Percentiles rank a stretch among this genome's conserved stretches.
Evolutionary conservation across 2,888 invertebrate species (phyloP).

Genomic region (Hypena proboscidalis): DNA sequence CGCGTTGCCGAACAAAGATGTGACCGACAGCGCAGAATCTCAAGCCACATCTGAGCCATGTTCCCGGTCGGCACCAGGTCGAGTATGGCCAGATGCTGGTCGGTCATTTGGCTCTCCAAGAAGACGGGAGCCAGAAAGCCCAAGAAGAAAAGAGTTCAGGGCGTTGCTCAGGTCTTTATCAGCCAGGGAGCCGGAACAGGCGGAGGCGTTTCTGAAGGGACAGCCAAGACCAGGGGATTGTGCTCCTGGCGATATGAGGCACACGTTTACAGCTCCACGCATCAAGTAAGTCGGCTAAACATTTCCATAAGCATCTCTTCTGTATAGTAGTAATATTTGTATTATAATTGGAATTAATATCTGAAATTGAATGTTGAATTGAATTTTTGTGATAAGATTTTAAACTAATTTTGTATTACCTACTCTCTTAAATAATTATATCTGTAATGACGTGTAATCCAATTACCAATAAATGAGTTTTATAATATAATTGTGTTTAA

Average conservation of each 20-base stretch:
- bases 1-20: constrained; percentile 85
- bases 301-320: no score
- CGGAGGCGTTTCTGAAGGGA: constrained; percentile 88
- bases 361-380: no score
- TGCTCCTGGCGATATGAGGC: constrained; percentile 82
- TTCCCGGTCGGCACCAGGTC: constrained; percentile 88
- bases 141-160: constrained; percentile 82
- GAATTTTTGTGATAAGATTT: no score
- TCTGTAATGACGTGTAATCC: no score
- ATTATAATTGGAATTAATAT: no score
- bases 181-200: constrained; percentile 87
- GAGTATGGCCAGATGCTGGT: constrained; percentile 81
- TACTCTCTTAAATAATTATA: no score
- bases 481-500: not conserved
- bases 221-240: constrained; percentile 90
- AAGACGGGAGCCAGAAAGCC: constrained; percentile 73
- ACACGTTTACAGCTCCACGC: constrained; percentile 76
- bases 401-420: no score
- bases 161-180: constrained; percentile 87
- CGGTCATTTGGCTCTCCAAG: constrained; percentile 71
- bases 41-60: constrained; percentile 83
- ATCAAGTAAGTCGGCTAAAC: constrained; percentile 65
- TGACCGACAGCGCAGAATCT: constrained; percentile 61
- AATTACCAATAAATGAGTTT: not conserved
- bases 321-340: no score